phyloP scores from a whole-genome alignment of 2,113 vertebrate genomes.

The Oryzias woworae region DNA sequence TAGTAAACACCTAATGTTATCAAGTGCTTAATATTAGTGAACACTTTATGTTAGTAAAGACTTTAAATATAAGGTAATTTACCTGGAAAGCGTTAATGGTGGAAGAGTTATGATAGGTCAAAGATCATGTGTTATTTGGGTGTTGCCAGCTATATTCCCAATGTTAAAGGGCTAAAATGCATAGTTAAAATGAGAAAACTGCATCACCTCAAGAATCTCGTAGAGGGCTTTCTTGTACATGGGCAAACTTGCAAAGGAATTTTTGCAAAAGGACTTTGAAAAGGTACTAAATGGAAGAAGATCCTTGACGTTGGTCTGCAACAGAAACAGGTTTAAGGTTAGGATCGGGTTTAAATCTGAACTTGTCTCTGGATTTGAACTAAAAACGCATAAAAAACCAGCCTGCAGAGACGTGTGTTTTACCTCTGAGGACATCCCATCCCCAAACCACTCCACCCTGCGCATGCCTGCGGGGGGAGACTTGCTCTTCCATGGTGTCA shows the following conservation, averaged over 20 bases:
- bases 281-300: constrained; percentile 82
- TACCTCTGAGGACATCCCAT: constrained; percentile 93
- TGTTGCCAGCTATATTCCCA: too few relatives aligned
- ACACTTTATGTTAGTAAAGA: too few relatives aligned
- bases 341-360: neutral
- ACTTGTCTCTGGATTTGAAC: neutral
- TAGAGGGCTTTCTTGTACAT: constrained; percentile 87
- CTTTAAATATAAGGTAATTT: too few relatives aligned
- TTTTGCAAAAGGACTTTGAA: constrained; percentile 84
- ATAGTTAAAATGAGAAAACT: too few relatives aligned
- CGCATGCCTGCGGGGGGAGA: constrained; percentile 77
- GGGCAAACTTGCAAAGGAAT: constrained; percentile 85
- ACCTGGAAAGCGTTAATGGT: too few relatives aligned
- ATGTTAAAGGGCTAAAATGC: too few relatives aligned
- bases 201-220: constrained; percentile 87
- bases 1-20: too few relatives aligned
- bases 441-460: constrained; percentile 94
- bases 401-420: constrained; percentile 18
- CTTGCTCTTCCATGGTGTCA: constrained; percentile 85
- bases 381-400: neutral
- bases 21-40: too few relatives aligned
- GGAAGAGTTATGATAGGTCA: too few relatives aligned
- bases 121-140: too few relatives aligned
- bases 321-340: neutral
- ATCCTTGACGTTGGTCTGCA: constrained; percentile 83